Evolutionary conservation across 2,888 invertebrate species (phyloP).

Genomic region (Augochlorella aurata): DNA sequence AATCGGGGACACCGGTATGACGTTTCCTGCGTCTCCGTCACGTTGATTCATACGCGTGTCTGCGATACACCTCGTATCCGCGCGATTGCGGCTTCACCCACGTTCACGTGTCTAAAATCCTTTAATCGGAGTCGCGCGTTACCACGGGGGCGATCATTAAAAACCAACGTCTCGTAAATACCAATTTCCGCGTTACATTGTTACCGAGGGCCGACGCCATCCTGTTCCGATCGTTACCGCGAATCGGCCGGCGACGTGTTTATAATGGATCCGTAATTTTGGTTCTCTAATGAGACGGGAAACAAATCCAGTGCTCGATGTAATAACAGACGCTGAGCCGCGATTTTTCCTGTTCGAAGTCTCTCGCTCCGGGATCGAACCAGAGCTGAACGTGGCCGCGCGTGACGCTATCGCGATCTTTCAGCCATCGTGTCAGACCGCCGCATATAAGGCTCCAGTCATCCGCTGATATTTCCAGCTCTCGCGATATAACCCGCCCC

Average conservation of each 20-base stretch:
- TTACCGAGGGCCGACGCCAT: background rate
- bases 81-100: background rate
- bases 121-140: background rate
- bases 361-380: slow-evolving; percentile 15
- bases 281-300: background rate
- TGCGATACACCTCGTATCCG: slow-evolving; percentile 5
- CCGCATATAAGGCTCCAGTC: slow-evolving; percentile 49
- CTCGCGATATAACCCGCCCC: slow-evolving; percentile 40
- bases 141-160: background rate
- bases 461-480: slow-evolving; percentile 64
- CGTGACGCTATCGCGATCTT: slow-evolving; percentile 51
- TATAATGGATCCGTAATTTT: slow-evolving; percentile 8
- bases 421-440: slow-evolving; percentile 49
- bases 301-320: background rate
- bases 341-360: slow-evolving; percentile 18
- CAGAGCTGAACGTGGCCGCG: slow-evolving; percentile 16
- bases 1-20: slow-evolving; percentile 50
- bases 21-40: background rate
- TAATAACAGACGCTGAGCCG: slow-evolving; percentile 24
- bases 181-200: background rate
- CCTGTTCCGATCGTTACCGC: background rate
- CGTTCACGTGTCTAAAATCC: slow-evolving; percentile 3
- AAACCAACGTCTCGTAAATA: background rate
- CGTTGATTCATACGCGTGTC: slow-evolving; percentile 12
- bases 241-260: background rate